Evolutionary conservation across 1,140 invertebrate genomes (phyloP).

Genomic region (Leptopilina boulardi): DNA sequence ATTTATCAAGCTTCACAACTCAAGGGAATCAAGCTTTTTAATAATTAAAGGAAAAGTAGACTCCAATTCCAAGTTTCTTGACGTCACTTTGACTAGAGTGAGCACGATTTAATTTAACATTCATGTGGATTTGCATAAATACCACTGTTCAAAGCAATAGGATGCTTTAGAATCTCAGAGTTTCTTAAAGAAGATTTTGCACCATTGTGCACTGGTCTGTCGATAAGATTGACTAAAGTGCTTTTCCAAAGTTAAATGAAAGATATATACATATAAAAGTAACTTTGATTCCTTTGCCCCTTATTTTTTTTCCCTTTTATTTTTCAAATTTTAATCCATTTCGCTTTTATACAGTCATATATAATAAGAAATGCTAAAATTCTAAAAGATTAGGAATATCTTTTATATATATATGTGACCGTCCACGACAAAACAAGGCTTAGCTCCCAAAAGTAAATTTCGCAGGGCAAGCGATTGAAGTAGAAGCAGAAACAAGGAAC

Average conservation of each 20-base stretch:
- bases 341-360: no score
- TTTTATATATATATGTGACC: no score
- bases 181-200: slow-evolving; percentile 47
- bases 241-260: slow-evolving; percentile 12
- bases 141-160: slow-evolving; percentile 43
- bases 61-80: slow-evolving; percentile 28
- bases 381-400: no score
- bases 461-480: no score
- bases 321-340: slow-evolving; percentile 36
- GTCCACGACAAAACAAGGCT: no score
- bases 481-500: no score
- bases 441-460: no score
- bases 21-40: slow-evolving; percentile 1
- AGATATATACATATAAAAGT: background rate
- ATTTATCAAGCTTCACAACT: background rate
- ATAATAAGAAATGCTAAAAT: no score
- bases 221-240: slow-evolving; percentile 32
- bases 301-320: slow-evolving; percentile 24
- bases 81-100: slow-evolving; percentile 35
- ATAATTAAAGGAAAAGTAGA: slow-evolving; percentile 22
- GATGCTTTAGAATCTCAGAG: slow-evolving; percentile 36
- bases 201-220: slow-evolving; percentile 4
- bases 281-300: background rate
- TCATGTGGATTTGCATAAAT: slow-evolving; percentile 51
- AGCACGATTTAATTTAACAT: slow-evolving; percentile 55